Evolutionary conservation across 1,140 invertebrate species (phyloP).

Genomic region (Phymorhynchus buccinoides): DNA sequence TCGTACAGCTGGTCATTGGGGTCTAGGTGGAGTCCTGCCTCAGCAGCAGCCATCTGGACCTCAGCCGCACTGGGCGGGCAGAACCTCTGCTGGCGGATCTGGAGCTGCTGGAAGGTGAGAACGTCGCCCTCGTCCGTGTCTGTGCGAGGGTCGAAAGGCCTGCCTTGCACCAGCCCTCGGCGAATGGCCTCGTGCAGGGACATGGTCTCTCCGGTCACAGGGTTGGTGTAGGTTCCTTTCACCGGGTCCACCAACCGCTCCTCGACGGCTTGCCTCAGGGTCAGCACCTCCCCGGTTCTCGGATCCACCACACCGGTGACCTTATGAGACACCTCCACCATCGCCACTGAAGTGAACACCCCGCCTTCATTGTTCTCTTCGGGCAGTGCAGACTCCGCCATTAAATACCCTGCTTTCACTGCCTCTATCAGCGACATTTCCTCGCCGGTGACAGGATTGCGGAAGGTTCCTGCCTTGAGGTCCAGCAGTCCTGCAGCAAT

Average conservation of each 20-base stretch:
- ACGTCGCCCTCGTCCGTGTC: conserved; percentile 81
- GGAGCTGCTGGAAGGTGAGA: conserved; percentile 74
- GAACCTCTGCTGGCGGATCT: conserved; percentile 63
- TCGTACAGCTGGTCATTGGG: conserved; percentile 55
- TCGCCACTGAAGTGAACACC: conserved; percentile 61
- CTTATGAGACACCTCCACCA: conserved; percentile 60
- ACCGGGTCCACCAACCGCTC: conserved; percentile 65
- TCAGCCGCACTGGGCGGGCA: conserved; percentile 44
- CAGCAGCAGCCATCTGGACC: conserved; percentile 57
- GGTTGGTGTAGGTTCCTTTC: conserved; percentile 65
- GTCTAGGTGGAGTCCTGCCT: conserved; percentile 80
- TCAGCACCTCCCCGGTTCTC: conserved; percentile 63
- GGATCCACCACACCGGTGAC: conserved; percentile 65
- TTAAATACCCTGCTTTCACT: conserved; percentile 65
- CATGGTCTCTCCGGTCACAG: conserved; percentile 69
- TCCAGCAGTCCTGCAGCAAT: conserved; percentile 67
- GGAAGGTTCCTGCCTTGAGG: conserved; percentile 65
- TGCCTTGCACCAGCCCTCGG: conserved; percentile 73
- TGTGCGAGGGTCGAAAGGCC: conserved; percentile 50
- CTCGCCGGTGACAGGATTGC: conserved; percentile 68
- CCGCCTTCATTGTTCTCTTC: conserved; percentile 52
- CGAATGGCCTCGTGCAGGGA: conserved; percentile 76
- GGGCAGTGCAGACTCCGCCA: conserved; percentile 57
- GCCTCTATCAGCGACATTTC: conserved; percentile 69
- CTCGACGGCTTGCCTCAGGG: conserved; percentile 64